Base-by-base conservation (phyloP, 2,797 vertebrate genomes). In the Liasis olivaceus region DNA sequence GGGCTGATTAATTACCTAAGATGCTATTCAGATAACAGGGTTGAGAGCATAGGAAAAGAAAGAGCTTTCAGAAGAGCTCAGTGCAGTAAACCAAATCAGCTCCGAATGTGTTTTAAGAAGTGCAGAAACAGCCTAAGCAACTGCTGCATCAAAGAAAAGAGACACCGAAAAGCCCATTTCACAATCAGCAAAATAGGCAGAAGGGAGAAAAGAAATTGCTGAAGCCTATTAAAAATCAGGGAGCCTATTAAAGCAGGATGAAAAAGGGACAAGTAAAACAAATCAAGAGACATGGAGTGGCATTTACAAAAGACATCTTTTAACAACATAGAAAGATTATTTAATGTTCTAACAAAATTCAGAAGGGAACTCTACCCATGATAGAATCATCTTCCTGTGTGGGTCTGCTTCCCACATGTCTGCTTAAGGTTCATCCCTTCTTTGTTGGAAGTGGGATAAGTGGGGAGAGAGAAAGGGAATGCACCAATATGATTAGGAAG, bases 1-100 rank as follows among this genome's bases (percentile, higher is more conserved):
- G 96, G 95, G 63, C 95, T 97, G 97, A 97, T 97, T 97, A 97
- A 97, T 97, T 97, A 97, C 96, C 96, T 97, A 96, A 97, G 97
- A 97, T 96, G 96, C 96, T 93, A 97, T 97, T 97, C 96, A 97
- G 96, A 97, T 97, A 97, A 96, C 96, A 95, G 96, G 96, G 95
- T 84, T 93, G 95, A 97, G 96, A 96, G 96, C 93, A 96, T 95
- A 95, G 95, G 96, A 94, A 96, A 96, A 97, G 94, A 96, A 96
- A 97, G 89, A 93, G 96, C 96, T 97, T 96, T 97, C 96, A 97
- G 89, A 96, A 96, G 94, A 94, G 91, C 96, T 97, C 96, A 96
- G 95, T 96, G 95, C 97, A 95, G 95, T 96, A 96, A 97, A 97
- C 94, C 96, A 94, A 96, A 94, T 95, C 95, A 95, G 95, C 81